Evolutionary conservation across 2,888 invertebrate genomes (phyloP), one percentile per base, ranked within the genome.

Genomic region (Macrophya annulata): DNA sequence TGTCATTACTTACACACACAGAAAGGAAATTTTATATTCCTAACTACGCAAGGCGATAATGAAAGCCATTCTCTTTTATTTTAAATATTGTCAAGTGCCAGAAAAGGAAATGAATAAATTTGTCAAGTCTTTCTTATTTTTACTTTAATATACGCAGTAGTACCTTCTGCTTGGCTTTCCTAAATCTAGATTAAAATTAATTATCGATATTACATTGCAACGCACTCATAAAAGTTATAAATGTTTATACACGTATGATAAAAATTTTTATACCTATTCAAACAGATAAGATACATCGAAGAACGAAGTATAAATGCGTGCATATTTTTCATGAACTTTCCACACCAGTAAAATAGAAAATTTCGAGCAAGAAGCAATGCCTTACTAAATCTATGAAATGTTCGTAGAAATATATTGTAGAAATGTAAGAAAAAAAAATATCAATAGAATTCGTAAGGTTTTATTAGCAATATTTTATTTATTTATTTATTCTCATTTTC

Each of bases 381-480:
- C 37, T 31, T 68, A 8, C 62, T 62, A 62, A 9, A 62, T 55
- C 8, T 25, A 31, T 62, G 25, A 21, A 25, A 68, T 37, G 0
- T 31, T 68, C 15, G 25, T 68, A 68, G 37, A 37, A 6, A 68
- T 68, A 68, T 37, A 68, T 25, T 25, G 68, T 68, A 37, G 15
- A 17, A 17, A 17, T 25, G 6, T 37, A 37, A 21, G 12, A 62
- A 40, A 81, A 81, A 21, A 81, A 40, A 81, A 81, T 62, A 62
- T 59, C 40, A 40, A 59, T 12, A 21, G 37, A 81, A 12, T 62
- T 81, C 51, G n/a, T 62, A 25, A 15, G 43, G 43, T 37, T 62
- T 81, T 10, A 62, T 25, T 21, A 81, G 21, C 6, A 62, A 62
- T 43, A 15, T 40, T 72, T 81, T 62, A 55, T 81, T 74, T 45